Evolutionary conservation across 1,140 invertebrate genomes (phyloP).

Genomic region (Macrobrachium nipponense): DNA sequence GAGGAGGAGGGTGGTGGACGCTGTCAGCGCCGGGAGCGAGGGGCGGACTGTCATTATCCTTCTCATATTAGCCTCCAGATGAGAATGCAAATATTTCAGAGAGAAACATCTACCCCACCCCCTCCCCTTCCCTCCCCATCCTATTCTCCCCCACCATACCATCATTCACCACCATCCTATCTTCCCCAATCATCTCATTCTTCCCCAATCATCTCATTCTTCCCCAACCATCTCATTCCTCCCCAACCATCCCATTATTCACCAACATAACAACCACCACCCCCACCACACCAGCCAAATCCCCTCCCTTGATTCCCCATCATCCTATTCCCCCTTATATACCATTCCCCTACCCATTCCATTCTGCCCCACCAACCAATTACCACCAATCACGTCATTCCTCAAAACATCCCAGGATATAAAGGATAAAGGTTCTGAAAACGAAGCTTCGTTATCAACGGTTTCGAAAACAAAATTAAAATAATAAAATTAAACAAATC

Average conservation of each 20-base stretch:
- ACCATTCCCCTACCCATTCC: too few relatives aligned
- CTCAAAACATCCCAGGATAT: too few relatives aligned
- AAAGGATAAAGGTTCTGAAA: too few relatives aligned
- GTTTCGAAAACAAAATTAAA: too few relatives aligned
- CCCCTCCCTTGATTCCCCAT: neutral
- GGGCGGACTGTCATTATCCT: neutral
- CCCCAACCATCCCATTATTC: neutral
- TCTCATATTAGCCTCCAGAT: neutral
- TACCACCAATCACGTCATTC: too few relatives aligned
- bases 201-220: neutral
- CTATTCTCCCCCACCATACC: neutral
- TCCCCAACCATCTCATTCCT: neutral
- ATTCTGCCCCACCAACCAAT: neutral
- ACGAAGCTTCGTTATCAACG: too few relatives aligned
- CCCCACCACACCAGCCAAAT: neutral
- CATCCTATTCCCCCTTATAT: neutral
- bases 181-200: neutral
- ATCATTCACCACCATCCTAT: too few relatives aligned
- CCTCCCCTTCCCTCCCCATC: constrained; percentile 2
- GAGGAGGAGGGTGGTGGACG: too few relatives aligned
- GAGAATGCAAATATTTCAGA: neutral
- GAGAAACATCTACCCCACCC: neutral
- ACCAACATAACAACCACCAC: neutral
- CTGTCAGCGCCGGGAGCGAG: neutral
- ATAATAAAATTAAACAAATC: too few relatives aligned